Evolutionary conservation across 1,140 invertebrate genomes (phyloP).

Genomic region (Sitobion miscanthi): DNA sequence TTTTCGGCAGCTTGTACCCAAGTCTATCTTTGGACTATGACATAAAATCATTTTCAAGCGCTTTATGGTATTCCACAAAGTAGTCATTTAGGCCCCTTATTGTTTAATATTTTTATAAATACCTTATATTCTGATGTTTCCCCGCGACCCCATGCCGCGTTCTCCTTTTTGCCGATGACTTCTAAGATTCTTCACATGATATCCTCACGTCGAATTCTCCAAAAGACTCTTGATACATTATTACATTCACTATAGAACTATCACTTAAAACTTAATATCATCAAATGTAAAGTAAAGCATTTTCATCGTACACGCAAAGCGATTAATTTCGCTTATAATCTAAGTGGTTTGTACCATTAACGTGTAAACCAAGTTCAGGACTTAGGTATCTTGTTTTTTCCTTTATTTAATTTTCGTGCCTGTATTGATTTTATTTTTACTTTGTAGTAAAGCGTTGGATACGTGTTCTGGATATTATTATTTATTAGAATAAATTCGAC

Average conservation of each 20-base stretch:
- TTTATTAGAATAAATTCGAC: background rate
- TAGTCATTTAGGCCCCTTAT: background rate
- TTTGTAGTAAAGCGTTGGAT: background rate
- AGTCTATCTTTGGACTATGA: background rate
- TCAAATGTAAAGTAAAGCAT: background rate
- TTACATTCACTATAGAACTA: background rate
- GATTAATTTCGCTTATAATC: background rate
- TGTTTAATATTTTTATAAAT: slow-evolving; percentile 28
- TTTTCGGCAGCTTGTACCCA: too few species aligned
- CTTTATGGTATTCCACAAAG: background rate
- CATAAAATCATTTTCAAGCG: background rate
- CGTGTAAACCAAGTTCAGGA: background rate
- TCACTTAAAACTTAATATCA: too few species aligned
- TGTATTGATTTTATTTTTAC: background rate
- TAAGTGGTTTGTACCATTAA: background rate
- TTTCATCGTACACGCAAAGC: background rate
- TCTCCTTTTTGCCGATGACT: background rate
- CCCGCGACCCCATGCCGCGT: background rate
- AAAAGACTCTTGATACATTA: background rate
- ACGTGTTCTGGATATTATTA: background rate
- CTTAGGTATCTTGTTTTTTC: background rate
- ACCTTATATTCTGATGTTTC: background rate
- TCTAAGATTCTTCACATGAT: background rate
- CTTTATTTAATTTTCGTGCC: background rate
- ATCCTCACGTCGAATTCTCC: background rate